phyloP scores from a whole-genome alignment of 2,888 invertebrate species.

The Miltochrista miniata region DNA sequence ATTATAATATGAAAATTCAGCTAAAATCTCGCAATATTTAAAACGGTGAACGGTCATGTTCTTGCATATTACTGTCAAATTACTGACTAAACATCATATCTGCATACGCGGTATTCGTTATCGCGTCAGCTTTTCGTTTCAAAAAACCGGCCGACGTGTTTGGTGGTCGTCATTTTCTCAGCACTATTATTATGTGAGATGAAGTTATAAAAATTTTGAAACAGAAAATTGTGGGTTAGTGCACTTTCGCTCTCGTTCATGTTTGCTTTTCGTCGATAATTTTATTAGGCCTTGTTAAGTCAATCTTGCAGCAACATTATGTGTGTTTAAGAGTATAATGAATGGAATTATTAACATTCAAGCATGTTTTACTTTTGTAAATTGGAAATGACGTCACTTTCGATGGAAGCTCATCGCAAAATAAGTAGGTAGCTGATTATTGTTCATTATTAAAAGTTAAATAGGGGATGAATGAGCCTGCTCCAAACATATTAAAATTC shows the following conservation, averaged over 20 bases:
- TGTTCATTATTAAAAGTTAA: too few species aligned
- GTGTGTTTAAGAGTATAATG: conserved; percentile 18
- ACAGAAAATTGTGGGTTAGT: conserved; percentile 63
- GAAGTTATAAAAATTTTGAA: conserved; percentile 73
- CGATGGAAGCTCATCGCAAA: conserved; percentile 5
- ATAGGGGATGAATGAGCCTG: too few species aligned
- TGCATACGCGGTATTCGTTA: conserved; percentile 47
- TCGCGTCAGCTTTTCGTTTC: conserved; percentile 57
- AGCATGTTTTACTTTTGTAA: conserved; percentile 24
- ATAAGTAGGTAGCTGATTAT: too few species aligned
- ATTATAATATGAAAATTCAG: conserved; percentile 45
- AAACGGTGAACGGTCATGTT: conserved; percentile 36
- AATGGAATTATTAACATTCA: conserved; percentile 21
- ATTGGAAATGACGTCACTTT: conserved; percentile 23
- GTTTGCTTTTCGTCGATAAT: conserved; percentile 68
- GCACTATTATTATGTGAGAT: conserved; percentile 71
- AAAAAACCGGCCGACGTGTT: conserved; percentile 57
- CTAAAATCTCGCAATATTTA: conserved; percentile 33
- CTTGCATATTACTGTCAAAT: conserved; percentile 62
- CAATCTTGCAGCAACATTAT: conserved; percentile 33
- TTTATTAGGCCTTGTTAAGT: conserved; percentile 66
- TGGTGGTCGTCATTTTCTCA: conserved; percentile 59
- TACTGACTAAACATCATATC: conserved; percentile 61
- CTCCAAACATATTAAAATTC: too few species aligned
- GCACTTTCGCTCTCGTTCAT: conserved; percentile 59